These are phyloP conservation scores for Synergus gifuensis DNA, from an alignment of 2,888 invertebrate genomes.

Conservation along the genomic window DNA sequence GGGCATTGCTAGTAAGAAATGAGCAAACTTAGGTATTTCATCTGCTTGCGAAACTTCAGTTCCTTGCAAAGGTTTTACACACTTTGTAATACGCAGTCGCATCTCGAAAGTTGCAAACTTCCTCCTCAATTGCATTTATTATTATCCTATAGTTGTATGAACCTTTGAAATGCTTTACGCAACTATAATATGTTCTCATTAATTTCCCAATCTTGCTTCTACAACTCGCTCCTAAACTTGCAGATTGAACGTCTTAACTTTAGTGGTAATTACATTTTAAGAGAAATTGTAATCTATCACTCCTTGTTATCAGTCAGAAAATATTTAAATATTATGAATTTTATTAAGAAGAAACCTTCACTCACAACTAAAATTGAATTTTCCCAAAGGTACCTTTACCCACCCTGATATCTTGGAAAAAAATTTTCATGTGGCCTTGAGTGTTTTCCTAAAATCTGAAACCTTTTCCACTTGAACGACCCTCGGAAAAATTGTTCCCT, in stretches of 20 bases:
- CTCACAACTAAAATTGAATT: neutral
- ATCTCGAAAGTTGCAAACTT: conserved; percentile 11
- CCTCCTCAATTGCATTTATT: neutral
- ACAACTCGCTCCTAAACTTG: no score
- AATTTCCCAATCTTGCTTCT: no score
- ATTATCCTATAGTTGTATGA: neutral
- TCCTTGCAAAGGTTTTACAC: conserved; percentile 22
- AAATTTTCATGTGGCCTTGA: no score
- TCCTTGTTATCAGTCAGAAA: no score
- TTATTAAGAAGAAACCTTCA: neutral
- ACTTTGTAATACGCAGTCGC: conserved; percentile 13
- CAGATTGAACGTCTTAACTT: no score
- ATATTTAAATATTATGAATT: no score
- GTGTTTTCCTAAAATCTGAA: no score
- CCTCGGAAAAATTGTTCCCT: neutral
- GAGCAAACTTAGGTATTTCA: conserved; percentile 8
- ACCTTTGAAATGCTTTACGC: no score
- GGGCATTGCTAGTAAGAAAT: neutral
- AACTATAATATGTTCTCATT: no score
- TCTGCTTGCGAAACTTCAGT: conserved; percentile 6
- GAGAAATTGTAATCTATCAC: neutral
- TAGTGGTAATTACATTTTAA: no score
- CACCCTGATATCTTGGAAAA: no score
- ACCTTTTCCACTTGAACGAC: neutral
- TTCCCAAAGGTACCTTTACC: no score